Evolutionary conservation across 2,113 vertebrate species (phyloP), one percentile per base, ranked within the genome.

Genomic region (Thomomys bottae): DNA sequence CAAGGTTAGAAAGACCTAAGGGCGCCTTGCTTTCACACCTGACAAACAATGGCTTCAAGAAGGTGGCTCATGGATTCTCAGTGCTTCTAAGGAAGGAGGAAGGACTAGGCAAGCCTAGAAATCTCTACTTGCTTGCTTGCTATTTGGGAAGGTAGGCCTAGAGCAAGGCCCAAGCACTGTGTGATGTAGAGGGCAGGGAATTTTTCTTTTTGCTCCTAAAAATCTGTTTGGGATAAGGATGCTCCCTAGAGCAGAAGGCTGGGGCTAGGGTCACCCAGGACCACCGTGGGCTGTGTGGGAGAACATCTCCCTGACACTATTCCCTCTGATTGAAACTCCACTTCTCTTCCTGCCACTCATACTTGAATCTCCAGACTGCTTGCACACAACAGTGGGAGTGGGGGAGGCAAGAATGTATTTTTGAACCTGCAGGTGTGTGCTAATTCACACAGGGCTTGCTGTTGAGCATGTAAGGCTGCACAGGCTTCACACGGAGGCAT

Each of bases 71-170:
- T 0, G 0, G 26, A 61, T 32, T 0, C 42, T 24, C 15, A 42
- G 67, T 34, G 32, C 26, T 61, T 61, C 59, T 61, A 3, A 2
- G 36, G 42, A 84, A 80, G 67, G 61, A 54, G 49, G 49, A 54
- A 54, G 49, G 49, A 54, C 49, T 54, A 54, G 49, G 49, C 14
- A 54, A 54, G 18, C 49, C 49, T 54, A 15, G 49, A 54, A 54
- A 54, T 54, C 11, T 18, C 49, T 54, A 12, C 18, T 11, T 24
- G 9, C 32, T 26, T 6, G 3, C 21, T 34, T 71, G 87, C 49
- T 34, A 14, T 5, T 26, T 1, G 7, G 72, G n/a, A 72, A 23
- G 66, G 0, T 0, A 28, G 32, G 8, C 21, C 59, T 78, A 34
- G 8, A 23, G 45, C 0, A 28, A 75, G 49, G 54, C 21, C 6